Conservation (phyloP, 1,140 invertebrate species). For the Varroa destructor region DNA sequence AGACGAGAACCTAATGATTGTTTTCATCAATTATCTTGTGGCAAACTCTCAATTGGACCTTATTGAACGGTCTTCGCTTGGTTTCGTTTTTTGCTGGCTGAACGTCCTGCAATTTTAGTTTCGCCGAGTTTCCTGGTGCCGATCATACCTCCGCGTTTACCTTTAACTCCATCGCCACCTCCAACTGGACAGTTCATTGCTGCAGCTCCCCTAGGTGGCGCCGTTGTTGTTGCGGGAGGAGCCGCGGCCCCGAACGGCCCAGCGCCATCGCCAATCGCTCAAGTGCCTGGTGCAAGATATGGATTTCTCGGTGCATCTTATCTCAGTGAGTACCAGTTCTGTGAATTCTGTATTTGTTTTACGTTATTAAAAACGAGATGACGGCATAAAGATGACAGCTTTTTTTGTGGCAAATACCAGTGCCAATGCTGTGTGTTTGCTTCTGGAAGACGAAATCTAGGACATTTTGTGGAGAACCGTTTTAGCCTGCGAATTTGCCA, state of each 20-base stretch:
- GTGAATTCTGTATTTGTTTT: neutral
- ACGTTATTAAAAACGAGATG: too few species aligned
- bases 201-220: neutral
- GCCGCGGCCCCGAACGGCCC: neutral
- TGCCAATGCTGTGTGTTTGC: too few species aligned
- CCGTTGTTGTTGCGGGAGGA: neutral
- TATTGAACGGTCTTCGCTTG: neutral
- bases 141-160: conserved; percentile 11
- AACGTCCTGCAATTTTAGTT: too few species aligned
- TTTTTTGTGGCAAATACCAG: too few species aligned
- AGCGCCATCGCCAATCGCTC: conserved; percentile 1
- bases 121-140: conserved; percentile 20
- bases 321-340: conserved; percentile 19
- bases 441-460: too few species aligned
- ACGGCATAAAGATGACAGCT: too few species aligned
- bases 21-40: neutral
- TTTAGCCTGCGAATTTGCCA: too few species aligned
- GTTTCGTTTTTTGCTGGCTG: neutral
- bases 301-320: conserved; percentile 15
- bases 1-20: neutral
- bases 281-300: conserved; percentile 7
- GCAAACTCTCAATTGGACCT: neutral
- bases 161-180: conserved; percentile 19
- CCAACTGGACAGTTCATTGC: conserved; percentile 14
- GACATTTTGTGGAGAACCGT: too few species aligned